These are phyloP conservation scores for Actinia equina DNA, from an alignment of 64 coral and sea anemone species.

Conservation along the genomic window DNA sequence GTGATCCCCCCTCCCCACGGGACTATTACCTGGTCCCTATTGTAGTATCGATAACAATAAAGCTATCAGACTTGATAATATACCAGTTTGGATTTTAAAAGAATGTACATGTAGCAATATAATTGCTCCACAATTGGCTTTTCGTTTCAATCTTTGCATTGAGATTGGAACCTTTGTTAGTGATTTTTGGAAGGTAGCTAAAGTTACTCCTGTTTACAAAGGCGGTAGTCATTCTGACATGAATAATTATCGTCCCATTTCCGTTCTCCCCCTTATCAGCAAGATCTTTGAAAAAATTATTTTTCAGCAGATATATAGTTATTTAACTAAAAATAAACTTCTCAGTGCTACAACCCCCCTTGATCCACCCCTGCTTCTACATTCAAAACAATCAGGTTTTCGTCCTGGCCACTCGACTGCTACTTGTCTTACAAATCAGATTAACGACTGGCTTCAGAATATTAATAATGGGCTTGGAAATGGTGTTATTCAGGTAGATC, in stretches of 20 bases:
- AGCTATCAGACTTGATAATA: neutral
- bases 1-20: no score
- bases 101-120: neutral
- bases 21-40: no score
- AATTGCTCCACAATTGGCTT: no score
- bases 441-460: neutral
- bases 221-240: neutral
- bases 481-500: neutral
- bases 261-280: neutral
- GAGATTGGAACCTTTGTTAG: neutral
- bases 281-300: constrained; percentile 19
- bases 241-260: constrained; percentile 17
- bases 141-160: neutral
- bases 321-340: constrained; percentile 15
- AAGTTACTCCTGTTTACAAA: no score
- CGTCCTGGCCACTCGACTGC: neutral
- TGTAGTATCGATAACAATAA: neutral
- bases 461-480: neutral
- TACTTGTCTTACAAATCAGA: neutral
- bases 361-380: no score
- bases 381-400: constrained; percentile 3
- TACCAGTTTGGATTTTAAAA: constrained; percentile 14
- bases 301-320: neutral
- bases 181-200: neutral
- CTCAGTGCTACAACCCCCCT: no score